phyloP scores from a whole-genome alignment of 2,888 invertebrate species.

The Rhingia rostrata region DNA sequence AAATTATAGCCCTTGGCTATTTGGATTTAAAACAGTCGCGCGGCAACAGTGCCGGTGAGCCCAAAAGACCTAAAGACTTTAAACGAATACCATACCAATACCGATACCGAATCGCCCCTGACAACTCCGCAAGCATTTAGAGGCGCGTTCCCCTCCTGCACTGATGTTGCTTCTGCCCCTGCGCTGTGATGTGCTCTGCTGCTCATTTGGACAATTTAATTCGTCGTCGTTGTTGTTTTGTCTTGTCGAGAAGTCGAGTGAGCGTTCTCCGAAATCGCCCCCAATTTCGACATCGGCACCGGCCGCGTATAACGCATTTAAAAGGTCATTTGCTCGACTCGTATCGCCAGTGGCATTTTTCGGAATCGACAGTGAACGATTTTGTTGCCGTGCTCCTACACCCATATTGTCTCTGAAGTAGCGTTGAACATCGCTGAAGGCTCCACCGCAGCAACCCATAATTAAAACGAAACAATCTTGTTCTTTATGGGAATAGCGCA shows the following conservation, averaged over 20 bases:
- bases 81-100: constrained; percentile 63
- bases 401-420: constrained; percentile 75
- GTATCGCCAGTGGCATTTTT: constrained; percentile 74
- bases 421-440: constrained; percentile 70
- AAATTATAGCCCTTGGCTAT: constrained; percentile 75
- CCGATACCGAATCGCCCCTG: constrained; percentile 68
- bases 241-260: constrained; percentile 8
- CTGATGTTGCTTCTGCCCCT: constrained; percentile 19
- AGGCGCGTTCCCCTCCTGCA: constrained; percentile 49
- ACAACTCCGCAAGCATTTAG: constrained; percentile 72
- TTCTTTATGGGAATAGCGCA: constrained; percentile 72
- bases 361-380: constrained; percentile 72
- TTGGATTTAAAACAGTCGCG: constrained; percentile 74
- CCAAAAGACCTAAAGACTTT: constrained; percentile 53
- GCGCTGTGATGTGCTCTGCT: constrained; percentile 15
- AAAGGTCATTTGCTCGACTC: constrained; percentile 74
- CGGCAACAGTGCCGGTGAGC: constrained; percentile 39
- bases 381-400: constrained; percentile 72
- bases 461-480: constrained; percentile 74
- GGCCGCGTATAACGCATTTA: constrained; percentile 70
- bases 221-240: constrained; percentile 58
- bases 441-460: constrained; percentile 60
- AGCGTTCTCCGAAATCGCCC: constrained; percentile 74
- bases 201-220: constrained; percentile 74
- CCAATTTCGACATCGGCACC: constrained; percentile 70